Evolutionary conservation across 2,797 vertebrate genomes (phyloP).

Genomic region (Aldrovandia affinis): DNA sequence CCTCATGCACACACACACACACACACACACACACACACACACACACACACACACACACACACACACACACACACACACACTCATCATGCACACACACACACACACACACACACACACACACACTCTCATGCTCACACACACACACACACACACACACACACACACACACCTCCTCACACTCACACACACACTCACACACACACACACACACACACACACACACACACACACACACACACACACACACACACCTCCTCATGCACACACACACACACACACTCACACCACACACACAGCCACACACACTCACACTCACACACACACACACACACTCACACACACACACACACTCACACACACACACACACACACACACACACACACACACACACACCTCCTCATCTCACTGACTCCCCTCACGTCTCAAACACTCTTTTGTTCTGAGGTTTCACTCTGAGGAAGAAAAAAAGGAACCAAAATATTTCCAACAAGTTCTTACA

Average conservation of each 20-base stretch:
- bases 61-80: no score
- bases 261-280: no score
- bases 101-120: no score
- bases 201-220: not conserved
- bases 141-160: no score
- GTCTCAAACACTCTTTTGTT: not conserved
- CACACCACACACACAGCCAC: no score
- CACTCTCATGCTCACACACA: no score
- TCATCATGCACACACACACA: no score
- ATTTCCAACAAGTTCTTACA: not conserved
- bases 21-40: no score
- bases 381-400: constrained; percentile 24
- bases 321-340: not conserved
- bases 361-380: constrained; percentile 25
- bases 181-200: no score
- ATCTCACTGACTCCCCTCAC: not conserved
- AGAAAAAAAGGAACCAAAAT: not conserved
- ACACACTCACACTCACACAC: no score
- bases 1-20: no score
- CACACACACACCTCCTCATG: not conserved
- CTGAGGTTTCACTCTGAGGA: not conserved
- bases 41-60: no score
- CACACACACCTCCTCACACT: not conserved
- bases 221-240: not conserved
- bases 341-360: constrained; percentile 35